Evolutionary conservation across 2,888 invertebrate species (phyloP).

Genomic region (Drosophila anomelani): DNA sequence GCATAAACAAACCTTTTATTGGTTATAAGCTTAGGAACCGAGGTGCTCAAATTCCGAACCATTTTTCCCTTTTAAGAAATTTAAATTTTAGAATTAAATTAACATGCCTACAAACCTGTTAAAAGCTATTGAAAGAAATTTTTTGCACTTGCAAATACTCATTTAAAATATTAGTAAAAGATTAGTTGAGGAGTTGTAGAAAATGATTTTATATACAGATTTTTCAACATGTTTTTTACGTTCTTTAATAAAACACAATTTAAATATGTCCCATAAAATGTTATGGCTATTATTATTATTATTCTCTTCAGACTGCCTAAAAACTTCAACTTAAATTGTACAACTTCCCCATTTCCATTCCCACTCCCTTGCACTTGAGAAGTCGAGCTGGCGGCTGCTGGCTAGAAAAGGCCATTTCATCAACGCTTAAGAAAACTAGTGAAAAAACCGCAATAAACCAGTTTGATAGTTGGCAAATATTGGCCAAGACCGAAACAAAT

Average conservation of each 20-base stretch:
- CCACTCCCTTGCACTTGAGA: slow-evolving; percentile 44
- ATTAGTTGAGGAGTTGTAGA: background rate
- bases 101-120: background rate
- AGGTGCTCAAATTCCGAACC: background rate
- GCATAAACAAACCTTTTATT: background rate
- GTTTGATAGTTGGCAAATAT: slow-evolving; percentile 73
- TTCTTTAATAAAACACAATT: background rate
- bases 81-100: background rate
- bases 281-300: no score
- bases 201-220: background rate
- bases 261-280: background rate
- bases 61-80: background rate
- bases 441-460: slow-evolving; percentile 74
- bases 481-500: slow-evolving; percentile 73
- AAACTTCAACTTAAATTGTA: background rate
- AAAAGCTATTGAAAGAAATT: no score
- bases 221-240: background rate
- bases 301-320: background rate
- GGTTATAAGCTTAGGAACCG: no score
- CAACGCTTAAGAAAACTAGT: slow-evolving; percentile 25
- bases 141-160: no score
- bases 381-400: slow-evolving; percentile 6
- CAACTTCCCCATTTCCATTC: background rate
- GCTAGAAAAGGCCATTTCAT: slow-evolving; percentile 45
- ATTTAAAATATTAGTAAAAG: background rate